Percentiles rank a stretch among this genome's conserved stretches.
phyloP scores from a whole-genome alignment of 2,888 invertebrate genomes.

The Phortica okadai region DNA sequence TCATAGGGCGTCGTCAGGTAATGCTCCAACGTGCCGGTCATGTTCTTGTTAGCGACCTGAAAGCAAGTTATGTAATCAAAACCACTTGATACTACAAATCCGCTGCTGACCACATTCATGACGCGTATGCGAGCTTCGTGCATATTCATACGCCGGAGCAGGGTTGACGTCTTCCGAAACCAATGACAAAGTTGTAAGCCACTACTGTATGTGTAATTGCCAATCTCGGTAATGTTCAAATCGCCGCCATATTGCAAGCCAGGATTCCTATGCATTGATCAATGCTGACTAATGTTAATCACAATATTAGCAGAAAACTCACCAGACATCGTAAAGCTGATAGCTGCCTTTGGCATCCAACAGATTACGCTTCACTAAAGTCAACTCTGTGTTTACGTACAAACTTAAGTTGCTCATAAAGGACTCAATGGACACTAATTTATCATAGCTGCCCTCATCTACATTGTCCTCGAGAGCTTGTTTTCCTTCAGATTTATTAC shows the following conservation, averaged over 20 bases:
- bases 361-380: slow-evolving; percentile 71
- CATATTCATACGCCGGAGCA: slow-evolving; percentile 77
- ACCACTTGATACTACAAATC: neutral
- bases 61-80: neutral
- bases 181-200: slow-evolving; percentile 66
- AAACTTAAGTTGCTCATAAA: slow-evolving; percentile 75
- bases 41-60: slow-evolving; percentile 76
- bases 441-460: slow-evolving; percentile 49
- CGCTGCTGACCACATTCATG: slow-evolving; percentile 77
- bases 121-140: slow-evolving; percentile 79
- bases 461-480: slow-evolving; percentile 32
- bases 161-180: slow-evolving; percentile 69
- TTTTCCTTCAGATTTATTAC: slow-evolving; percentile 5
- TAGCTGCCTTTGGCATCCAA: slow-evolving; percentile 11
- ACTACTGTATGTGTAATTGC: slow-evolving; percentile 75
- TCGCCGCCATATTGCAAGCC: slow-evolving; percentile 78
- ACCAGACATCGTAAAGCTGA: slow-evolving; percentile 69
- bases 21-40: slow-evolving; percentile 76
- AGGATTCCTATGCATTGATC: slow-evolving; percentile 76
- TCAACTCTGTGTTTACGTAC: slow-evolving; percentile 76
- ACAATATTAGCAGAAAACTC: slow-evolving; percentile 51
- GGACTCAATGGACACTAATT: slow-evolving; percentile 70
- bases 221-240: slow-evolving; percentile 77
- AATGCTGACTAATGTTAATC: slow-evolving; percentile 44
- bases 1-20: slow-evolving; percentile 78